Base-by-base conservation (phyloP, 2,888 invertebrate genomes). In the Stomorhina lunata region DNA sequence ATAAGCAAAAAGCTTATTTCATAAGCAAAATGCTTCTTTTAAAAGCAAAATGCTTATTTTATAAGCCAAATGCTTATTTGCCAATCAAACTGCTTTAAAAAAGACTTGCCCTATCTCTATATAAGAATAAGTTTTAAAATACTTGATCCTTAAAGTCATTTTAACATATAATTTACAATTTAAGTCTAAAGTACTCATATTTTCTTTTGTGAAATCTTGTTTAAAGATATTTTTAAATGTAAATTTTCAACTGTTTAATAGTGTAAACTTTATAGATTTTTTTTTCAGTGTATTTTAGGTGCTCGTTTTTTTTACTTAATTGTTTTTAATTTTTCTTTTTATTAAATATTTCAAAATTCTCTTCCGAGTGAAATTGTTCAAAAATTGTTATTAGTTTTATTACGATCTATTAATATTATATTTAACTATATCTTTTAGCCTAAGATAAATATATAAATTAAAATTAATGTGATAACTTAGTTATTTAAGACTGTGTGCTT, bases 381-480 rank as follows among this genome's bases (percentile, higher is more conserved):
- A 32, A 43, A 66, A 32, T 59, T 50, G 25, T 78, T 71, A 50
- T 57, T 34, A 22, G 25, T 66, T 48, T 55, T 43, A 20, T 45
- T 55, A 34, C 3, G 25, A 71, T 12, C 37, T 37, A 22, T 48
- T 53, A 25, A 25, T 37, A 6, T 32, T 43, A 45, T 27, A 17
- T 48, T 66, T 34, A 40, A 15, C 27, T 7, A 20, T 40, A 37
- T 27, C 37, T 2, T 43, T 34, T 34, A 12, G n/a, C 55, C 32
- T 59, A 27, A 27, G 40, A 59, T 25, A 17, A 27, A 40, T 53
- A 61, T 50, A 50, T 29, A 76, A 57, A 78, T 45, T 43, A 73
- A 48, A 50, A 66, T 79, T 82, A 79, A 76, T 82, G 82, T 82
- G 82, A 82, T 82, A 82, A 82, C 75, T 79, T 82, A 82, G 75